These are phyloP conservation scores for Lasioglossum calceatum DNA, from an alignment of 2,888 invertebrate genomes.

Conservation along the genomic window DNA sequence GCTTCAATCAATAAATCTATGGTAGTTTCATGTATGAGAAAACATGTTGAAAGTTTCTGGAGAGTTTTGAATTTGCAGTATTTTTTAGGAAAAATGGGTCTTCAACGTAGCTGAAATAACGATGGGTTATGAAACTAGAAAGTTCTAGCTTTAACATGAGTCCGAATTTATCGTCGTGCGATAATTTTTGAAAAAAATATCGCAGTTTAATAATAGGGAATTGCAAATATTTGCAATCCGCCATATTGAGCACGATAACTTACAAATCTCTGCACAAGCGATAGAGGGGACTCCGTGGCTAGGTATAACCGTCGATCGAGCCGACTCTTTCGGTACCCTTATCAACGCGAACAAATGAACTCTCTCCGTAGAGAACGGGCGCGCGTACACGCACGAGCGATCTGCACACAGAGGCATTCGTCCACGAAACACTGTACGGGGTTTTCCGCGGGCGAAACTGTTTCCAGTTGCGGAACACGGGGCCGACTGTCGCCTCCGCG, in stretches of 20 bases:
- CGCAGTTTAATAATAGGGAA: too few relatives aligned
- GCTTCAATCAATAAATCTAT: not conserved
- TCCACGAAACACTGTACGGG: conserved; percentile 48
- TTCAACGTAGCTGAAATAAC: not conserved
- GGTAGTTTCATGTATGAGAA: too few relatives aligned
- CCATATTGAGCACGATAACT: not conserved
- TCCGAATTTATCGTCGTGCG: too few relatives aligned
- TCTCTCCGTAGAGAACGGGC: conserved; percentile 36
- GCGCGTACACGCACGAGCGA: conserved; percentile 48
- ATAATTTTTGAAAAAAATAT: too few relatives aligned
- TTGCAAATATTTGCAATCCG: too few relatives aligned
- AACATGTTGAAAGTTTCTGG: not conserved
- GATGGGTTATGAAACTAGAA: too few relatives aligned
- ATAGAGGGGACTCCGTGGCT: not conserved
- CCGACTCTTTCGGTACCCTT: conserved; percentile 43
- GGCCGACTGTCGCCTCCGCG: not conserved
- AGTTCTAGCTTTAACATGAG: too few relatives aligned
- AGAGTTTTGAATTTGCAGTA: not conserved
- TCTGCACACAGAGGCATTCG: conserved; percentile 43
- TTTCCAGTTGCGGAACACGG: conserved; percentile 44
- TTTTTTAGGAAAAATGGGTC: too few relatives aligned
- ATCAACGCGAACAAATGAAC: conserved; percentile 64
- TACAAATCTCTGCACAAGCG: not conserved
- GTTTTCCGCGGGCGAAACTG: conserved; percentile 48
- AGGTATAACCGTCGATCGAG: conserved; percentile 26